Percentiles rank a stretch among this genome's conserved stretches.
These are phyloP conservation scores for Carassius carassius DNA, from an alignment of 2,113 vertebrate species.

Conservation along the genomic window DNA sequence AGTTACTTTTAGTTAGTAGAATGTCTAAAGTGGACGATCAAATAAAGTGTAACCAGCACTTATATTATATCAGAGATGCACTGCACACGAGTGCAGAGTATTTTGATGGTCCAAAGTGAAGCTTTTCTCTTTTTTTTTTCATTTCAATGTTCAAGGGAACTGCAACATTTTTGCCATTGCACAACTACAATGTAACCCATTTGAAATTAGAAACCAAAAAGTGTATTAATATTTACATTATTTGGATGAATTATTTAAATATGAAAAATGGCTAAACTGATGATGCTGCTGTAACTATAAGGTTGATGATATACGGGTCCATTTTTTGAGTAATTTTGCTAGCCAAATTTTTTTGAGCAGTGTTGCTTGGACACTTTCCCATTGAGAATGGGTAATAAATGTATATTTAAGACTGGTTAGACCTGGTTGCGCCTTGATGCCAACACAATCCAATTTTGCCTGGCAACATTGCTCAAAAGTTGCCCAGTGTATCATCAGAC, in stretches of 20 bases:
- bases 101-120: slow-evolving; percentile 19
- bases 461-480: too few relatives aligned
- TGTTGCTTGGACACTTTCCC: too few relatives aligned
- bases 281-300: slow-evolving; percentile 4
- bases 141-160: background rate
- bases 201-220: slow-evolving; percentile 22
- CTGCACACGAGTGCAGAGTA: background rate
- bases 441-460: too few relatives aligned
- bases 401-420: too few relatives aligned
- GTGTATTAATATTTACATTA: slow-evolving; percentile 17
- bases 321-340: too few relatives aligned
- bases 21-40: too few relatives aligned
- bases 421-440: too few relatives aligned
- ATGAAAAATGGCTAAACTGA: background rate
- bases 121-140: background rate
- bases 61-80: slow-evolving; percentile 11
- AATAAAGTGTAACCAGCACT: slow-evolving; percentile 2
- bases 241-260: background rate
- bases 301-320: too few relatives aligned
- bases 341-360: too few relatives aligned
- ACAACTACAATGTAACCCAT: background rate
- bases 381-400: too few relatives aligned
- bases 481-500: too few relatives aligned
- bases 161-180: slow-evolving; percentile 18
- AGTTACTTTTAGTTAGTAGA: too few relatives aligned